A percentile compares a stretch with the other conserved stretches of the same genome.
phyloP scores from a whole-genome alignment of 1,140 invertebrate species.

The Ceratosolen fusciceps region DNA sequence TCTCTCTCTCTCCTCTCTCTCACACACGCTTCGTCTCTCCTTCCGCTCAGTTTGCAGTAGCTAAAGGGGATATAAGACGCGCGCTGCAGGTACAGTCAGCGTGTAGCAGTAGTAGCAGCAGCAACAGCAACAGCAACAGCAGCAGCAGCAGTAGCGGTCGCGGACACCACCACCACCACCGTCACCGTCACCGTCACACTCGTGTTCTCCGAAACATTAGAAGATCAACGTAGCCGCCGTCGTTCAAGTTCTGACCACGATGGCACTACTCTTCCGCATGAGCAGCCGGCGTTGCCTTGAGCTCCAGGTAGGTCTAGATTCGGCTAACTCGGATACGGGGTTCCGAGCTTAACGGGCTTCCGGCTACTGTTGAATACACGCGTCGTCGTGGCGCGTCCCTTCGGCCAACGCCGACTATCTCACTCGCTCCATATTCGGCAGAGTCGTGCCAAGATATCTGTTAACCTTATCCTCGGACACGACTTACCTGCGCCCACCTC shows the following conservation, averaged over 20 bases:
- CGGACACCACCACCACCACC: no score
- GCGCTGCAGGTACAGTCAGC: constrained; percentile 35
- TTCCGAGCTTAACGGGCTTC: neutral
- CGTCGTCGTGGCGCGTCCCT: constrained; percentile 7
- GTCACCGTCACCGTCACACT: no score
- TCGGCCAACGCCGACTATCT: neutral
- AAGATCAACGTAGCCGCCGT: neutral
- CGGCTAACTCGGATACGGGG: neutral
- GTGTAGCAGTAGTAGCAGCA: constrained; percentile 28
- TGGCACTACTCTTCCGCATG: constrained; percentile 70
- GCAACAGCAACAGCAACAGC: constrained; percentile 40
- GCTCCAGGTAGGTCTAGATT: constrained; percentile 58
- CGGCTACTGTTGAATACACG: neutral
- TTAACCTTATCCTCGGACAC: neutral
- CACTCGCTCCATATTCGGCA: neutral
- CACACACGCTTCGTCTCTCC: neutral
- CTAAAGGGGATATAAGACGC: constrained; percentile 30
- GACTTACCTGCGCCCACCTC: neutral
- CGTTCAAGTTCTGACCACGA: constrained; percentile 47
- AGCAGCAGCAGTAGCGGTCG: constrained; percentile 33
- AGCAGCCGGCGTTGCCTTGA: constrained; percentile 63
- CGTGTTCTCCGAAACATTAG: no score
- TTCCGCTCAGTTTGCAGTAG: neutral
- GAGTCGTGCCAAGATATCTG: no score
- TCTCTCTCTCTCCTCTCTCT: neutral